Conservation (phyloP, 2,797 vertebrate species). For the Jordanella pulchra region DNA sequence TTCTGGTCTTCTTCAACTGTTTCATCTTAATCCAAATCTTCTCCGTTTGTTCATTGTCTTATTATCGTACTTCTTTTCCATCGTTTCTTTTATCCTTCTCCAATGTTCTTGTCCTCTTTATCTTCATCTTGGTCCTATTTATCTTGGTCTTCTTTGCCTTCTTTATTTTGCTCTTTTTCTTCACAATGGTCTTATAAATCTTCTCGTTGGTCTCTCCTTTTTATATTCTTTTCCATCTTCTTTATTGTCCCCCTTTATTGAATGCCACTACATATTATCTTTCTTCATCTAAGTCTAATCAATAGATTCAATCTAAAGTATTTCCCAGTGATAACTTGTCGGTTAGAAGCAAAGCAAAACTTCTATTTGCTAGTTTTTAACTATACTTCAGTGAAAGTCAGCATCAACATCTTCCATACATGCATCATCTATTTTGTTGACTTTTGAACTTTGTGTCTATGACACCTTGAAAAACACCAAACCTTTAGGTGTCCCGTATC, state of each 20-base stretch:
- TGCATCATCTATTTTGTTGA: neutral
- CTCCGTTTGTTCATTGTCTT: neutral
- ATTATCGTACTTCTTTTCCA: neutral
- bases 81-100: neutral
- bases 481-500: constrained; percentile 7
- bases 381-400: neutral
- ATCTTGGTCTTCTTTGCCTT: too few species aligned
- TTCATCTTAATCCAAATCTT: neutral
- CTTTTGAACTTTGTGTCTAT: neutral
- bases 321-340: neutral
- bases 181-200: neutral
- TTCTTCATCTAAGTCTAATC: neutral
- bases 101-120: neutral
- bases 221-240: neutral
- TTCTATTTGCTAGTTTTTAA: neutral
- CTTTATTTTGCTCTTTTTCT: neutral
- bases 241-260: neutral
- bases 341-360: neutral
- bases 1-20: too few species aligned
- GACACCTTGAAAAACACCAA: neutral
- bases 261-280: neutral
- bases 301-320: neutral
- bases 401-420: neutral
- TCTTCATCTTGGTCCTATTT: too few species aligned
- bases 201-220: neutral